These are phyloP conservation scores for Perca flavescens DNA, from an alignment of 2,113 vertebrate genomes.

Conservation along the genomic window DNA sequence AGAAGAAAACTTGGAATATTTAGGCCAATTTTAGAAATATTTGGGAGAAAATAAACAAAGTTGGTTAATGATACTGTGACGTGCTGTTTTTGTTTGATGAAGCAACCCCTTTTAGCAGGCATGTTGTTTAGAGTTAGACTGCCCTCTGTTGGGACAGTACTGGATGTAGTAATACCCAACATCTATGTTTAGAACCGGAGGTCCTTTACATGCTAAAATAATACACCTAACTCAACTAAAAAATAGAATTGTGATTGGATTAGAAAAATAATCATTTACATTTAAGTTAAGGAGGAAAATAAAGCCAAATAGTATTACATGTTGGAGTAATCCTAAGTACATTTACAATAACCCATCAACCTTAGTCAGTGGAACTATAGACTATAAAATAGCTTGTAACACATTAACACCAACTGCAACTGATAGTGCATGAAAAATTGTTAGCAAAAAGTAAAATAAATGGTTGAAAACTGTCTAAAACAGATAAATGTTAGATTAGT, in stretches of 20 bases:
- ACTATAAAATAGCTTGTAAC: background rate
- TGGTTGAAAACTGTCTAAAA: too few relatives aligned
- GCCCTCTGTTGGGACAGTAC: slow-evolving; percentile 60
- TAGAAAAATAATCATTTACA: too few relatives aligned
- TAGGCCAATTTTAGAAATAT: slow-evolving; percentile 76
- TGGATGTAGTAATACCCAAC: slow-evolving; percentile 1
- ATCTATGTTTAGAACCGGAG: too few relatives aligned
- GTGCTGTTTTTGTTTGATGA: slow-evolving; percentile 41
- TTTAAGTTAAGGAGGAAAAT: background rate
- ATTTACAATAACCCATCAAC: too few relatives aligned
- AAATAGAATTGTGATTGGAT: background rate
- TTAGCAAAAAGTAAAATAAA: too few relatives aligned
- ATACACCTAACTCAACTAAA: background rate
- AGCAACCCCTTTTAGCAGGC: background rate
- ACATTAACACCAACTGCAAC: background rate
- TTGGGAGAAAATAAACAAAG: slow-evolving; percentile 76
- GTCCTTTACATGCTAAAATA: background rate
- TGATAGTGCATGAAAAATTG: background rate
- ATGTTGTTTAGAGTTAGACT: slow-evolving; percentile 2
- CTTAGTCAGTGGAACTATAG: background rate
- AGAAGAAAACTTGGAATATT: slow-evolving; percentile 49
- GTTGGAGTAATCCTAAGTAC: too few relatives aligned
- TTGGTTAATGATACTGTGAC: slow-evolving; percentile 57
- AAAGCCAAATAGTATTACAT: too few relatives aligned
- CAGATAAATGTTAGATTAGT: too few relatives aligned